Percentiles rank a stretch among this genome's conserved stretches.
These are phyloP conservation scores for Halcyon badia DNA, from an alignment of 2,797 vertebrate genomes.

Conservation along the genomic window DNA sequence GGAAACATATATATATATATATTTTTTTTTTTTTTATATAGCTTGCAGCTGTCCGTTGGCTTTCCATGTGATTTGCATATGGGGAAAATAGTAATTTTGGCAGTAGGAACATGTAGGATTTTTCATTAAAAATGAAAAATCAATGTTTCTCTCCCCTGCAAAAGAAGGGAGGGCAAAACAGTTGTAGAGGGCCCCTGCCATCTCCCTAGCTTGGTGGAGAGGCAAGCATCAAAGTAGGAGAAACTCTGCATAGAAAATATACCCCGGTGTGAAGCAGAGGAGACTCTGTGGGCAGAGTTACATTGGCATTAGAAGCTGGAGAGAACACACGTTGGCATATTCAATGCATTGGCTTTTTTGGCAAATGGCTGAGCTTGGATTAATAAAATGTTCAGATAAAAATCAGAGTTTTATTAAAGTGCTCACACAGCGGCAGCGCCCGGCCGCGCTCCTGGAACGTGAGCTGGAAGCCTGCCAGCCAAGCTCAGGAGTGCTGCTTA, in stretches of 20 bases:
- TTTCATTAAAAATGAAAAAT: not conserved
- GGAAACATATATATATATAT: not conserved
- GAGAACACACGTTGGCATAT: slow-evolving; percentile 21
- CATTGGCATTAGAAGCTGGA: slow-evolving; percentile 1
- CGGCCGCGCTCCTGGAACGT: not conserved
- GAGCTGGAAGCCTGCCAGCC: slow-evolving; percentile 60
- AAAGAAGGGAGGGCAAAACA: not conserved
- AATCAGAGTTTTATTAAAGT: slow-evolving; percentile 70
- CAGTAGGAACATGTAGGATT: not conserved
- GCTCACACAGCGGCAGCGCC: slow-evolving; percentile 1
- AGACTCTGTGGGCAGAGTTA: slow-evolving; percentile 12
- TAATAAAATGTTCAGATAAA: slow-evolving; percentile 76
- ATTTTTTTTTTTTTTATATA: not conserved
- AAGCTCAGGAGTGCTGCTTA: slow-evolving; percentile 28
- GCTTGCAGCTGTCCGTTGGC: not conserved
- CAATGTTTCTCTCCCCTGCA: not conserved
- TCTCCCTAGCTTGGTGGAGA: not conserved
- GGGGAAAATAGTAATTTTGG: not conserved
- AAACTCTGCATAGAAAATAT: not conserved
- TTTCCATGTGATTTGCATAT: not conserved
- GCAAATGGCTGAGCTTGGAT: slow-evolving; percentile 55
- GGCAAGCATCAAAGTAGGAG: not conserved
- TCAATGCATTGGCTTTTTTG: slow-evolving; percentile 22
- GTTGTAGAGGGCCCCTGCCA: not conserved
- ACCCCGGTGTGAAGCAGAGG: not conserved